Evolutionary conservation across 2,888 invertebrate genomes (phyloP), one percentile per base, ranked within the genome.

Genomic region (Parasteatoda lunata): DNA sequence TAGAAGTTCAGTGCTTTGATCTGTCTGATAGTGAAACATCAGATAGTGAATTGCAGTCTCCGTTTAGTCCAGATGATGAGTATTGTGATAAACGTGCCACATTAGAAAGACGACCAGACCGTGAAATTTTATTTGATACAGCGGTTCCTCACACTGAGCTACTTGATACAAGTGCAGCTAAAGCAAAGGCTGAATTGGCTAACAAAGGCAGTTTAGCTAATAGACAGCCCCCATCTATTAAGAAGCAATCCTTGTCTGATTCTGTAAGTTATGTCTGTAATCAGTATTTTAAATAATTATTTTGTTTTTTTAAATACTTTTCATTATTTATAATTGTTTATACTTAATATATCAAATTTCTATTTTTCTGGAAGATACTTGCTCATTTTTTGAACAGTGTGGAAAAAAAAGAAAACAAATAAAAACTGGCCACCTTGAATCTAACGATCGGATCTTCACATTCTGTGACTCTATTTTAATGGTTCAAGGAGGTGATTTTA

Each of bases 11-110:
- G 51, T 88, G 82, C 54, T 75, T 95, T 13, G 96, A 96, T 93
- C 94, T 96, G 89, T 96, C 96, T 9, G 97, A 97, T 91, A 96
- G 96, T 77, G 97, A 97, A 92, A 94, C 96, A 71, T 96, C 96
- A 3, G 96, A 97, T 92, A 93, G 95, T 82, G 96, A 96, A 90
- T 95, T 88, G 6, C 90, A 89, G 66, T 90, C 84, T 70, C 89
- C 88, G 8, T 84, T 89, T 11, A 90, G 90, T 77, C 89, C 89
- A 13, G 89, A 89, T 87, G 88, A 89, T 52, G 84, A 73, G 11
- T 77, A 96, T 78, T 96, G 97, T 90, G 89, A 90, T 48, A 95
- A 95, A 91, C 95, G 95, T 47, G 95, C 95, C 45, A 95, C 95
- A 0, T 95, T 95, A 15, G 95, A 95, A 91, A 92, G 95, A 82